Base-by-base conservation (phyloP, 2,888 invertebrate genomes). In the Phoenoteleia sp. region DNA sequence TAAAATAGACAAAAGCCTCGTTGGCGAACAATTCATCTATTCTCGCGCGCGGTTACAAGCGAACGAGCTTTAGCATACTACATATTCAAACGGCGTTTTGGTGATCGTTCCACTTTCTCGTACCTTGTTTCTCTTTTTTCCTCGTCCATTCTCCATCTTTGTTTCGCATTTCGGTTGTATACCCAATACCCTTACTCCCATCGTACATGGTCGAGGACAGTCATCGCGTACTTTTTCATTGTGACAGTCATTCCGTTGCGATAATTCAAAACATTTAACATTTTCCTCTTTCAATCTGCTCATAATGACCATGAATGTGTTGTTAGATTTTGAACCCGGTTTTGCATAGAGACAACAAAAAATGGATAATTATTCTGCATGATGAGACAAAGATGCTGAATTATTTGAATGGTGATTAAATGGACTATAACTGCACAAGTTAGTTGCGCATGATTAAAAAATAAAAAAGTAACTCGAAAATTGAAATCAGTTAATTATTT, bases 1-100 rank as follows among this genome's bases (percentile, higher is more conserved):
- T 91, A 92, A 91, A 92, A 92, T 92, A 92, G 92, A 93, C 93
- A 92, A 93, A 93, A 92, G 92, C 92, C 91, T 87, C 87, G 91
- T 88, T 90, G 89, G 90, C 91, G 90, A 92, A 91, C 92, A 91
- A 92, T 92, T 92, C 92, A 90, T 92, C 91, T 91, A 92, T 92
- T 92, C 91, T 92, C 88, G 91, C 89, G 88, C 89, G 88, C 89
- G 90, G 91, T 91, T 90, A 90, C 91, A 90, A 92, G 89, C 91
- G 91, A 91, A 89, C 91, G 91, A 91, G 91, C 91, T 91, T 91
- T 87, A 86, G 87, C 90, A 86, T 90, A 90, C 89, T 90, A 92
- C 90, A 91, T 91, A 91, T 91, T 92, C 91, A 89, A 88, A 85
- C 88, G 88, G 88, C 58, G 83, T 76, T 84, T 87, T 85, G 81